A percentile compares a stretch with the other conserved stretches of the same genome.
These are phyloP conservation scores for Halichoeres trimaculatus DNA, from an alignment of 2,113 vertebrate genomes.

Conservation along the genomic window DNA sequence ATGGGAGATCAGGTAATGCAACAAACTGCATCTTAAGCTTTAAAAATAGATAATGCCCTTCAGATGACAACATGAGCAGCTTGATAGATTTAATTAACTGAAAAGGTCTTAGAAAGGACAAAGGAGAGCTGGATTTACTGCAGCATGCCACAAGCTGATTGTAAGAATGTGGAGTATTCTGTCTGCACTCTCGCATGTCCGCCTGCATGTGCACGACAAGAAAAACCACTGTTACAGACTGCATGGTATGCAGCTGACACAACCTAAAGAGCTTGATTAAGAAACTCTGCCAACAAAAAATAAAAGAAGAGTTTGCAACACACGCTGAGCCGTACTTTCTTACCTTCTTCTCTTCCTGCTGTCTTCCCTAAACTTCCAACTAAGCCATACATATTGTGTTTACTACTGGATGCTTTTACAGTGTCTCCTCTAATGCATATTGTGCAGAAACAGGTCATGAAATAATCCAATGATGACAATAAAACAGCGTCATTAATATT, in stretches of 20 bases:
- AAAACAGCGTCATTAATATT: background rate
- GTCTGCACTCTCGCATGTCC: background rate
- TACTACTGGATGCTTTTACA: background rate
- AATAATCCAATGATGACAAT: background rate
- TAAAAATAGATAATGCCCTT: background rate
- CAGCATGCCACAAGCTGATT: conserved; percentile 14
- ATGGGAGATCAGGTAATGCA: too few species aligned
- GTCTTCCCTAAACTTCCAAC: background rate
- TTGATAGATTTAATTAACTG: background rate
- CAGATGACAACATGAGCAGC: background rate
- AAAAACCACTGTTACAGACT: conserved; percentile 58
- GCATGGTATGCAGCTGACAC: conserved; percentile 53
- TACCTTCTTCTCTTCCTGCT: background rate
- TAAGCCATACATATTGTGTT: background rate
- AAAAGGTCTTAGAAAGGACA: background rate
- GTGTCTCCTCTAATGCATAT: background rate
- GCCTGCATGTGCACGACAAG: conserved; percentile 44
- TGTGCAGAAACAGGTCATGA: background rate
- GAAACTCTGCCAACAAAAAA: background rate
- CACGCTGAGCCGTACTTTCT: too few species aligned
- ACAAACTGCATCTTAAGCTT: too few species aligned
- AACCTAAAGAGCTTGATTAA: conserved; percentile 9
- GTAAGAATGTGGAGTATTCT: conserved; percentile 50
- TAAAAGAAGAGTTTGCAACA: background rate
- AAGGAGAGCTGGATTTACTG: conserved; percentile 1